These are phyloP conservation scores for Phania funesta DNA, from an alignment of 2,888 invertebrate species.

Conservation along the genomic window DNA sequence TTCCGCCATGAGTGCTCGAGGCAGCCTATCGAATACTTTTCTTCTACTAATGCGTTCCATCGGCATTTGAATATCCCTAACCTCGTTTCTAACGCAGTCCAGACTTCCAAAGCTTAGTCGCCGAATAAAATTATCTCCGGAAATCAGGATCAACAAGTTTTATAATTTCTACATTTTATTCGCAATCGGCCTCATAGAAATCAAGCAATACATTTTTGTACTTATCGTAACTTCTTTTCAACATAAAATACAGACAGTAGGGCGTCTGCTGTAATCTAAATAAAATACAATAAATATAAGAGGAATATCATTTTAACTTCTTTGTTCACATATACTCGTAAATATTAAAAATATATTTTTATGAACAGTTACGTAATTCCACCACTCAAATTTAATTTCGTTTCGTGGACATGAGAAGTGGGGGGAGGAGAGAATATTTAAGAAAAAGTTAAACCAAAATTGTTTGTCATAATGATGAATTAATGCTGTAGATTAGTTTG, in stretches of 20 bases:
- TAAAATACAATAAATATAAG: constrained; percentile 23
- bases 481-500: constrained; percentile 48
- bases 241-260: background rate
- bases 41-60: too few relatives aligned
- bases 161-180: too few relatives aligned
- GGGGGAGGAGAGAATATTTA: background rate
- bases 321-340: background rate
- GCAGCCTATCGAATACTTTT: too few relatives aligned
- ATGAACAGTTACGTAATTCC: background rate
- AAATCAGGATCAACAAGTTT: too few relatives aligned
- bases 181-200: too few relatives aligned
- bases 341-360: background rate
- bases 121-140: too few relatives aligned
- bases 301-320: background rate
- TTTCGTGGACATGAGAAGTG: background rate
- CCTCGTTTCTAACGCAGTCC: too few relatives aligned
- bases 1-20: too few relatives aligned
- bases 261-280: background rate
- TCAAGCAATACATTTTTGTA: too few relatives aligned
- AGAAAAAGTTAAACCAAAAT: constrained; percentile 21
- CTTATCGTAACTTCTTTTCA: too few relatives aligned
- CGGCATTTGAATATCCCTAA: too few relatives aligned
- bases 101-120: too few relatives aligned
- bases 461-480: constrained; percentile 65
- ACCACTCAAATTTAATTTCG: background rate